phyloP scores from a whole-genome alignment of 2,888 invertebrate genomes.

The Barypeithes pellucidus region DNA sequence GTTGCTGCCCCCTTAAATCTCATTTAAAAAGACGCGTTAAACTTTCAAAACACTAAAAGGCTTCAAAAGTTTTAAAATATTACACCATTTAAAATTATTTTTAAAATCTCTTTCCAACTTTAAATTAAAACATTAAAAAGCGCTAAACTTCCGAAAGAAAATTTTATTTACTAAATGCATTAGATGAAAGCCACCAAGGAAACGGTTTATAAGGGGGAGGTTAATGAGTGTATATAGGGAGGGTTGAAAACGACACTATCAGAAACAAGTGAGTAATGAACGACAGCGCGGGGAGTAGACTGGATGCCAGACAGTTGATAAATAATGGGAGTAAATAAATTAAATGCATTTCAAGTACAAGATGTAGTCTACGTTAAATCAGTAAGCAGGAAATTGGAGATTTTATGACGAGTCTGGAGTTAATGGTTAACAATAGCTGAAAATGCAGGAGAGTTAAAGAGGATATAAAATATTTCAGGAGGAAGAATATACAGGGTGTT shows the following conservation, averaged over 20 bases:
- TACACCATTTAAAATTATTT: slow-evolving; percentile 3
- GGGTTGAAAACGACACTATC: slow-evolving; percentile 53
- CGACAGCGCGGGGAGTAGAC: slow-evolving; percentile 36
- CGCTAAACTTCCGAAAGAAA: slow-evolving; percentile 30
- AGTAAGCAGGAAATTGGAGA: slow-evolving; percentile 13
- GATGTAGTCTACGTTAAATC: slow-evolving; percentile 19
- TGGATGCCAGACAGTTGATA: slow-evolving; percentile 44
- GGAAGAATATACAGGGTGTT: too few relatives aligned
- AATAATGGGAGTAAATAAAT: slow-evolving; percentile 52
- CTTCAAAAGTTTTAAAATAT: slow-evolving; percentile 2
- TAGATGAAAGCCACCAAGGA: slow-evolving; percentile 39
- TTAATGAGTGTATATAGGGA: slow-evolving; percentile 52
- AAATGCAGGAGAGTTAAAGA: too few relatives aligned
- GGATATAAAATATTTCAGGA: too few relatives aligned
- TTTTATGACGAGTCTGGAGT: neutral
- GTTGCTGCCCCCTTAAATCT: neutral
- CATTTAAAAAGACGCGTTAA: neutral
- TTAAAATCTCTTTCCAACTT: slow-evolving; percentile 2
- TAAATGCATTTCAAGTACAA: slow-evolving; percentile 49
- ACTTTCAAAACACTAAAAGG: neutral
- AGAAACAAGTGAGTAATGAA: slow-evolving; percentile 55
- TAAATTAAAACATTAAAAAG: slow-evolving; percentile 46
- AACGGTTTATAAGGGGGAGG: slow-evolving; percentile 47
- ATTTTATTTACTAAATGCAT: slow-evolving; percentile 46
- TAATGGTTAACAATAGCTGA: too few relatives aligned